Evolutionary conservation across 1,140 invertebrate genomes (phyloP).

Genomic region (Drosophila lacteicornis): DNA sequence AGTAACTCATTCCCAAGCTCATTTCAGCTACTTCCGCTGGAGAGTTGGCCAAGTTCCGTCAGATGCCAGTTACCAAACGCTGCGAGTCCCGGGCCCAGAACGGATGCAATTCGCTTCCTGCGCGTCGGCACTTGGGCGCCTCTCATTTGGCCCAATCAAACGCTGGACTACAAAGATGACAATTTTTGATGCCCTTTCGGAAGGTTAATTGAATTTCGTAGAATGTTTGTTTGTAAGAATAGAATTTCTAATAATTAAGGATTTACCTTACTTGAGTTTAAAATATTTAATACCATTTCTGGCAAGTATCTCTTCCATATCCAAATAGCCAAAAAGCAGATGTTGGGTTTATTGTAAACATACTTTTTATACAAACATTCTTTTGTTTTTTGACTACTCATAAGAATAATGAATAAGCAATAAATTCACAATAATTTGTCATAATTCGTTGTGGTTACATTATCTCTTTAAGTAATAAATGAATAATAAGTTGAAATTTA

Average conservation of each 20-base stretch:
- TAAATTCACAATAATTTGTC: too few species aligned
- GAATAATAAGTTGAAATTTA: background rate
- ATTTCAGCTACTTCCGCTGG: conserved; percentile 70
- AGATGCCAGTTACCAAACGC: conserved; percentile 65
- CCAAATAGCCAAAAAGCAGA: background rate
- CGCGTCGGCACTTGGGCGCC: conserved; percentile 44
- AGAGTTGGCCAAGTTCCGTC: conserved; percentile 55
- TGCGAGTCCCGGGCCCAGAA: conserved; percentile 46
- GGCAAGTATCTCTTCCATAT: too few species aligned
- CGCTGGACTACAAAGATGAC: conserved; percentile 24
- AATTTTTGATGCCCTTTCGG: conserved; percentile 30
- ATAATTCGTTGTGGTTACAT: too few species aligned
- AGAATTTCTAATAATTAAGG: background rate
- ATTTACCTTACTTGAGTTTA: background rate
- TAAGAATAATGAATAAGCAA: too few species aligned
- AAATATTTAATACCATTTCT: background rate
- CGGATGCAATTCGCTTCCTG: conserved; percentile 75
- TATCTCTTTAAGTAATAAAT: too few species aligned
- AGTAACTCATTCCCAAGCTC: conserved; percentile 60
- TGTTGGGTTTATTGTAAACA: background rate
- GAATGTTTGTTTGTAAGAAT: too few species aligned
- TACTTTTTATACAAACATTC: too few species aligned
- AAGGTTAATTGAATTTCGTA: background rate
- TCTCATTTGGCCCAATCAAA: conserved; percentile 77
- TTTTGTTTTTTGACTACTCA: background rate